Percentiles rank a stretch among this genome's conserved stretches.
phyloP scores from a whole-genome alignment of 2,113 vertebrate genomes.

The Perca fluviatilis region DNA sequence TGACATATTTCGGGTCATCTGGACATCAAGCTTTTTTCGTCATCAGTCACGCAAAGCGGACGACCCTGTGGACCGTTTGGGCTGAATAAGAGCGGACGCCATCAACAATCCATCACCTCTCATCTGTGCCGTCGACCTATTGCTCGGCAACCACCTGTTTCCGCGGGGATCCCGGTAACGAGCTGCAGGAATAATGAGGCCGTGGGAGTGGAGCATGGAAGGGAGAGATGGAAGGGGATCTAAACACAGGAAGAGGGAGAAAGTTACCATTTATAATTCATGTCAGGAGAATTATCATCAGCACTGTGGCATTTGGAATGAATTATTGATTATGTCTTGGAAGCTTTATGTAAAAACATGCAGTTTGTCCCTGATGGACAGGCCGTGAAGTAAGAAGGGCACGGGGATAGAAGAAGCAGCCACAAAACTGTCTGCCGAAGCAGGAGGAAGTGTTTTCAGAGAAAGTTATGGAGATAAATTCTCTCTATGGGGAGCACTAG shows the following conservation, averaged over 20 bases:
- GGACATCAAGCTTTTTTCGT: background rate
- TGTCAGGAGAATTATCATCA: constrained; percentile 85
- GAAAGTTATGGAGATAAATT: constrained; percentile 41
- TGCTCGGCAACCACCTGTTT: constrained; percentile 83
- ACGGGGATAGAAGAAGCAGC: constrained; percentile 14
- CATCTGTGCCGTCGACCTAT: constrained; percentile 3
- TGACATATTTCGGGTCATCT: constrained; percentile 10
- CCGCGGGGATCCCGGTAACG: constrained; percentile 50
- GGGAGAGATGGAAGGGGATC: constrained; percentile 59
- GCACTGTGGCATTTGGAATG: constrained; percentile 81
- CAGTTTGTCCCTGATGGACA: constrained; percentile 71
- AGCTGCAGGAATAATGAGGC: constrained; percentile 78
- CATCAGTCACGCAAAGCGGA: background rate
- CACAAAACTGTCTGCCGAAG: constrained; percentile 44
- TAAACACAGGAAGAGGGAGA: constrained; percentile 71
- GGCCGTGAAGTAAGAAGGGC: constrained; percentile 56
- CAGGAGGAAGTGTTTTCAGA: constrained; percentile 5
- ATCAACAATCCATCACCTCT: background rate
- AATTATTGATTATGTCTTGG: constrained; percentile 85
- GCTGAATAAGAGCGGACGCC: background rate
- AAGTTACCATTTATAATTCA: constrained; percentile 86
- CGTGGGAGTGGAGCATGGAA: constrained; percentile 48
- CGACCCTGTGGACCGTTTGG: background rate
- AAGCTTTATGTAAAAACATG: constrained; percentile 82
- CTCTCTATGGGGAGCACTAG: constrained; percentile 21